Base-by-base conservation (phyloP, 2,797 vertebrate species). In the Acipenser transmontanus region DNA sequence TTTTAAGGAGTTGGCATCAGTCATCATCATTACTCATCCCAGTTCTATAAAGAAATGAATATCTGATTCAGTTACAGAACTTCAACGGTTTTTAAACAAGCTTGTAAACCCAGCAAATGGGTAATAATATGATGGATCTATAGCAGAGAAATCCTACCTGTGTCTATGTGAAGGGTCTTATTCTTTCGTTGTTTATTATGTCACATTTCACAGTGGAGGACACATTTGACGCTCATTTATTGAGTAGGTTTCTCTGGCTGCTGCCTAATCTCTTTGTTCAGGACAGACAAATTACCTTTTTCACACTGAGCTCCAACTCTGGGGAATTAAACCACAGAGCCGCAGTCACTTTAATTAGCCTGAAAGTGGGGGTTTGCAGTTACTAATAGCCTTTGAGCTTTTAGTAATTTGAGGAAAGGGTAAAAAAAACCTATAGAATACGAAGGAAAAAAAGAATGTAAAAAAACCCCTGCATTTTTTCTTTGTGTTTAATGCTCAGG, bases 221-320 rank as follows among this genome's bases (percentile, higher is more conserved):
- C 93, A 93, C 93, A 90, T 91, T 93, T 91, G 93, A 93, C 92
- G 93, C 91, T 94, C 92, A 88, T 94, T 94, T 95, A 96, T 96
- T 95, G 94, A 92, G 92, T 95, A 92, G 93, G 91, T 91, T 34
- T 93, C 85, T 81, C 88, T 89, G 84, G 92, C 92, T 92, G 91
- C 91, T 90, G 88, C 89, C 78, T 91, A 94, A 95, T 96, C 94
- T 91, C 88, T 96, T 96, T 95, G 94, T 96, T 96, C 93, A 93
- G 93, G 94, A 94, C 94, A 95, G 94, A 96, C 95, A 96, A 97
- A 97, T 98, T 95, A 95, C 95, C 90, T 94, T 95, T 92, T 92
- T 94, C 93, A 91, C 88, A 93, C 91, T 80, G 92, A 90, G 93
- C 91, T 90, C 82, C 83, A 81, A 89, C 95, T 94, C 95, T 87